Percentiles rank a stretch among this genome's conserved stretches.
Conservation (phyloP, 2,888 invertebrate genomes). For the Endotricha flammealis region DNA sequence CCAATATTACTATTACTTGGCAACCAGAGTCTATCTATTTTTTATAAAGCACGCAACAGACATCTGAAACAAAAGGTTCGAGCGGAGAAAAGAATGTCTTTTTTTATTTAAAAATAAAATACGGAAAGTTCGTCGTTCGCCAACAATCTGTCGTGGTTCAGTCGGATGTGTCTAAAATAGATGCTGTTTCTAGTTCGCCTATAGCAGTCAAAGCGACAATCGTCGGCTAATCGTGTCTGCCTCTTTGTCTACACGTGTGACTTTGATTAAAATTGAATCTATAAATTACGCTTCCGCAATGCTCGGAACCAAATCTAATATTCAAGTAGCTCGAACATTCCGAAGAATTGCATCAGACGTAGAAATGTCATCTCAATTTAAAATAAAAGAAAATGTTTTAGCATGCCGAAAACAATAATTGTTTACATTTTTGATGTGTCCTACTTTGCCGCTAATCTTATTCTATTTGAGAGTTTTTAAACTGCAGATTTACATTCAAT, state of each 20-base stretch:
- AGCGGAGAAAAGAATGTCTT: conserved; percentile 45
- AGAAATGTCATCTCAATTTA: no score
- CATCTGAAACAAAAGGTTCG: conserved; percentile 58
- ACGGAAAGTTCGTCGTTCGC: conserved; percentile 56
- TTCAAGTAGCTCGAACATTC: no score
- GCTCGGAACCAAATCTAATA: no score
- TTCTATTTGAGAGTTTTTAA: no score
- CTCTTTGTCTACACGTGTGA: not conserved
- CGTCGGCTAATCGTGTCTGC: not conserved
- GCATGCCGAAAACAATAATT: no score
- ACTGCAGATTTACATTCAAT: no score
- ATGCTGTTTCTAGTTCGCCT: conserved; percentile 50
- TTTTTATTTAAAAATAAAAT: conserved; percentile 64
- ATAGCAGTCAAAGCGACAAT: conserved; percentile 35
- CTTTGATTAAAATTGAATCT: no score
- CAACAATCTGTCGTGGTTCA: conserved; percentile 63
- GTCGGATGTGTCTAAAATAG: conserved; percentile 57
- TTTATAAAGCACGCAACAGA: conserved; percentile 22
- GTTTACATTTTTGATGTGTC: no score
- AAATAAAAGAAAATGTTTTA: no score
- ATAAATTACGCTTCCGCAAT: no score
- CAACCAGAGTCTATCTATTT: conserved; percentile 24
- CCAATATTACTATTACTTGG: conserved; percentile 27
- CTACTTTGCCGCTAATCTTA: no score
- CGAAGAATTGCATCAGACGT: no score